These are phyloP conservation scores for Drosophila hamatofila DNA, from an alignment of 2,888 invertebrate species.

Conservation along the genomic window DNA sequence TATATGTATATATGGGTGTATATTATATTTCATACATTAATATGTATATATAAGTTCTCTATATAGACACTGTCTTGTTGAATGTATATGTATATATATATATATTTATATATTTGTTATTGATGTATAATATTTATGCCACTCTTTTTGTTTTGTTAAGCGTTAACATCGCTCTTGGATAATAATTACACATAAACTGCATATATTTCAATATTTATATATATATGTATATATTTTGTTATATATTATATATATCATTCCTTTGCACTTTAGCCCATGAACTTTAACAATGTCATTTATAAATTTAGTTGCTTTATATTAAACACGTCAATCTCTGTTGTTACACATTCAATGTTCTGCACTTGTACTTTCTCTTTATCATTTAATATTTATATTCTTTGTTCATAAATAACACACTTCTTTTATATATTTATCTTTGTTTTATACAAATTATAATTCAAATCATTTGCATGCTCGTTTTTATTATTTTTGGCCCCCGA, in stretches of 20 bases:
- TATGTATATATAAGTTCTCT: slow-evolving; percentile 55
- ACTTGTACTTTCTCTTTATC: slow-evolving; percentile 60
- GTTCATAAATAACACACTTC: slow-evolving; percentile 55
- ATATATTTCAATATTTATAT: slow-evolving; percentile 41
- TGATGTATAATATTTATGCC: slow-evolving; percentile 48
- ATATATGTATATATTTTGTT: slow-evolving; percentile 42
- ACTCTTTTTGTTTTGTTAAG: slow-evolving; percentile 20
- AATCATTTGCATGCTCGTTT: slow-evolving; percentile 45
- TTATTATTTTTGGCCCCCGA: slow-evolving; percentile 84
- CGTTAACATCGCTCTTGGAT: slow-evolving; percentile 47
- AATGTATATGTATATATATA: slow-evolving; percentile 52
- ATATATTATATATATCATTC: slow-evolving; percentile 55
- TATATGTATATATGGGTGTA: slow-evolving; percentile 41
- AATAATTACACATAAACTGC: slow-evolving; percentile 65
- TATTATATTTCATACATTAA: slow-evolving; percentile 28
- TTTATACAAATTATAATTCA: slow-evolving; percentile 35
- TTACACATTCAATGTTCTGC: slow-evolving; percentile 41
- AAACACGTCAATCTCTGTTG: slow-evolving; percentile 43
- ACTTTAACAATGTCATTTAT: slow-evolving; percentile 82
- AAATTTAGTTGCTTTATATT: slow-evolving; percentile 36
- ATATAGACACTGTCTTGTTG: slow-evolving; percentile 45
- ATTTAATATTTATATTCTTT: slow-evolving; percentile 29
- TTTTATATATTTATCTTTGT: slow-evolving; percentile 28
- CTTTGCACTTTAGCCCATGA: slow-evolving; percentile 75
- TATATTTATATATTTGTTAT: slow-evolving; percentile 45